A percentile compares a stretch with the other conserved stretches of the same genome.
These are phyloP conservation scores for Cyaniris semiargus DNA, from an alignment of 2,888 invertebrate species.

Conservation along the genomic window DNA sequence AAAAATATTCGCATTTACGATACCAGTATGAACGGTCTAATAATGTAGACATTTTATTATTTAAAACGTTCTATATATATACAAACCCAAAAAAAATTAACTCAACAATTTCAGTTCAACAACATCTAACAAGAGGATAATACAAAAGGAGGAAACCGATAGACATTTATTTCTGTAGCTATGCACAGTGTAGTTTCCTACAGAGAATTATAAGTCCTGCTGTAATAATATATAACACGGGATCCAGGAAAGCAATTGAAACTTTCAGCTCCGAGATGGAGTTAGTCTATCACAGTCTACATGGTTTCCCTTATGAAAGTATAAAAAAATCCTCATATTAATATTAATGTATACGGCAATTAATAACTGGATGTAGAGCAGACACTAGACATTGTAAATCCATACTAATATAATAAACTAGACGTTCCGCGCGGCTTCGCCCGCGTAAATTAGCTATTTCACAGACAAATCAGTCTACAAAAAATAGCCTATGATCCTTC, in stretches of 20 bases:
- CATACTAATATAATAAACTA: too few relatives aligned
- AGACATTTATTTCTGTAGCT: constrained; percentile 48
- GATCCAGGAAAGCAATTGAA: not conserved
- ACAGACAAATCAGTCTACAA: too few relatives aligned
- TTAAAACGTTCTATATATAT: not conserved
- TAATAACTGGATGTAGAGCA: not conserved
- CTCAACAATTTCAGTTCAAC: constrained; percentile 33
- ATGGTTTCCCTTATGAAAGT: not conserved
- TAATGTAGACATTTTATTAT: not conserved
- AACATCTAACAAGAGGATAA: constrained; percentile 43
- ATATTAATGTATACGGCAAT: not conserved
- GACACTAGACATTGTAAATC: not conserved
- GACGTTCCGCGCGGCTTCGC: too few relatives aligned
- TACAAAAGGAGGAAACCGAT: constrained; percentile 48
- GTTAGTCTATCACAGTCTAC: not conserved
- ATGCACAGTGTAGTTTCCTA: constrained; percentile 42
- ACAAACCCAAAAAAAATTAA: not conserved
- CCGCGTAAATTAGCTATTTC: too few relatives aligned
- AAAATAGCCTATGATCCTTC: too few relatives aligned
- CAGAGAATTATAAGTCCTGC: constrained; percentile 18
- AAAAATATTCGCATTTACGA: too few relatives aligned
- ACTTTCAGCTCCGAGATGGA: not conserved
- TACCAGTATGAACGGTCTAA: not conserved
- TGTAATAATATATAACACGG: not conserved
- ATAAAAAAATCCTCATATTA: not conserved